Percentiles rank a stretch among this genome's conserved stretches.
Conservation (phyloP, 1,140 invertebrate genomes). For the Triops longicaudatus region DNA sequence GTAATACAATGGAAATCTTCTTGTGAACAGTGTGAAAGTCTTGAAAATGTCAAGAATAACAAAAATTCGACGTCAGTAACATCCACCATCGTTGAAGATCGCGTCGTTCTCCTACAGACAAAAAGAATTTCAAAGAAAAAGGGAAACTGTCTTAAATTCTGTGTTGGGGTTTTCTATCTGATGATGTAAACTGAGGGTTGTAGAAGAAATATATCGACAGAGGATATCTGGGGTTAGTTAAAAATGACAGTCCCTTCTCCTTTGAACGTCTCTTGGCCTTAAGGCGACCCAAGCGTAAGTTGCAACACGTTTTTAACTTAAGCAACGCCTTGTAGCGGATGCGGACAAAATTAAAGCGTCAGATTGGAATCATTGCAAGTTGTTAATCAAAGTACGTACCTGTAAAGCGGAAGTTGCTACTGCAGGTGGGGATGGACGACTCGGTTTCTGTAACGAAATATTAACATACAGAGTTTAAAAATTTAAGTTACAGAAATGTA, state of each 20-base stretch:
- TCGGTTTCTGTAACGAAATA: background rate
- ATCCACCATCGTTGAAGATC: constrained; percentile 25
- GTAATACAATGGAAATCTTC: no score
- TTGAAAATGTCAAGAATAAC: background rate
- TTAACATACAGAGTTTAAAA: background rate
- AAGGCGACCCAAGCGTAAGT: background rate
- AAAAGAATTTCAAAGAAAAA: constrained; percentile 4
- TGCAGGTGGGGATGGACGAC: background rate
- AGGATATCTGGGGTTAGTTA: background rate
- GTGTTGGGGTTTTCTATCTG: background rate
- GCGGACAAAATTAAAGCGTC: no score
- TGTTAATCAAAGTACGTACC: background rate
- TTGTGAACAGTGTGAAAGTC: background rate
- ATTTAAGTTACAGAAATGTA: background rate
- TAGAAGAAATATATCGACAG: background rate
- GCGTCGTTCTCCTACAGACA: constrained; percentile 20
- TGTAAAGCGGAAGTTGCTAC: background rate
- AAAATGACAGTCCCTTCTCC: background rate
- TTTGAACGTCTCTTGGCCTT: background rate
- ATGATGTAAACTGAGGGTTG: no score
- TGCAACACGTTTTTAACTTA: background rate
- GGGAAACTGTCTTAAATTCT: background rate
- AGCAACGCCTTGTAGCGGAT: background rate
- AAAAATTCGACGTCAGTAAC: constrained; percentile 25
- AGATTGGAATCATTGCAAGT: background rate